Evolutionary conservation across 2,888 invertebrate genomes (phyloP).

Genomic region (Metacarcinus magister): DNA sequence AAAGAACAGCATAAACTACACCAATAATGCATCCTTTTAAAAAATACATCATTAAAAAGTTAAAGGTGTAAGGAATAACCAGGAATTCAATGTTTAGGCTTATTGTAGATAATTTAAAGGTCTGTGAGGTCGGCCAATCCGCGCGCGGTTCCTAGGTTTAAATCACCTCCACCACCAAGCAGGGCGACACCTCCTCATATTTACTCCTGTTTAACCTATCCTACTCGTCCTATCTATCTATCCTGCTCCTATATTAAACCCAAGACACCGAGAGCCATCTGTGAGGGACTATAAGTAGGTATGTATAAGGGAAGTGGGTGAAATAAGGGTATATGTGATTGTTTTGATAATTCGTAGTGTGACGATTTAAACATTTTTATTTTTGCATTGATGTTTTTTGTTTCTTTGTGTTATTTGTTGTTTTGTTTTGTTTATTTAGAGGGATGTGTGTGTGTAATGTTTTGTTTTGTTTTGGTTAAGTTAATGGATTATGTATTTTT

Average conservation of each 20-base stretch:
- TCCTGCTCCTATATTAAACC: neutral
- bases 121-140: neutral
- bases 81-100: neutral
- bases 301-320: neutral
- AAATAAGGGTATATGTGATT: neutral
- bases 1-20: no score
- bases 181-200: neutral
- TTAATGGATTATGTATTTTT: no score
- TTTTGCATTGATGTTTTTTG: no score
- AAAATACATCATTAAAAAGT: neutral
- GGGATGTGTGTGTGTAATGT: no score
- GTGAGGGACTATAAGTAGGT: neutral
- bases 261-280: neutral
- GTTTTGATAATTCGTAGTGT: neutral
- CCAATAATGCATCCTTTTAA: no score
- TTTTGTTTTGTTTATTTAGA: no score
- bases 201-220: neutral
- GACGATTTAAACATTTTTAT: neutral
- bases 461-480: neutral
- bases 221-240: neutral
- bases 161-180: neutral
- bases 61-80: no score
- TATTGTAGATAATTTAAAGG: neutral
- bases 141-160: neutral
- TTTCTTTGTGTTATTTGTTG: neutral